Evolutionary conservation across 2,888 invertebrate species (phyloP), one percentile per base, ranked within the genome.

Genomic region (Drosophila planitibia): DNA sequence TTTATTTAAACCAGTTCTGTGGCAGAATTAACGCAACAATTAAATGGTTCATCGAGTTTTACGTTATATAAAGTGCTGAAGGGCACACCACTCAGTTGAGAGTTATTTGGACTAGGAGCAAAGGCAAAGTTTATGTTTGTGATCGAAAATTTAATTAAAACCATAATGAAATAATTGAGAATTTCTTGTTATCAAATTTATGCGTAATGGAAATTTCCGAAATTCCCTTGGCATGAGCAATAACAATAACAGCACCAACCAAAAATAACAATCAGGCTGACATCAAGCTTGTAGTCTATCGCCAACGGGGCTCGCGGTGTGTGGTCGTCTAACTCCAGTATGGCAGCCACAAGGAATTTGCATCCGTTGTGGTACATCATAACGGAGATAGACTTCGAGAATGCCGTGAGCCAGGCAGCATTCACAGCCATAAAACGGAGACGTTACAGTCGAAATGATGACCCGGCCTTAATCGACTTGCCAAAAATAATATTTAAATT

Each of bases 401-500:
- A 44, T n/a, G 70, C 70, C 49, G 58, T 41, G 49, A 49, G 44
- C 69, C 58, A 44, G 44, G 6, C 41, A 70, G 44, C 79, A 72
- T 64, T 67, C 64, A 63, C 54, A 65, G 84, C 81, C 82, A 82
- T 90, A 86, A 90, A 86, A 83, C 72, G 74, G 64, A 85, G 81
- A 76, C 88, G 85, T 89, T 85, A 89, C 87, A 89, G 85, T 74
- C 76, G 52, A 30, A 86, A 86, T 82, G 85, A 82, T 80, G 89
- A 74, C 82, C 80, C 75, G 76, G 70, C 75, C 90, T 82, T 91
- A 91, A 91, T 90, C 90, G 91, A 91, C 85, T 91, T 88, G 79
- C 77, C 81, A 79, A 82, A 82, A 91, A 91, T 91, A 91, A 91
- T 91, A 91, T 91, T 91, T 91, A 91, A 91, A 91, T 91, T 91